Percentiles rank a stretch among this genome's conserved stretches.
phyloP scores from a whole-genome alignment of 2,113 vertebrate species.

The Rhagologus leucostigma region DNA sequence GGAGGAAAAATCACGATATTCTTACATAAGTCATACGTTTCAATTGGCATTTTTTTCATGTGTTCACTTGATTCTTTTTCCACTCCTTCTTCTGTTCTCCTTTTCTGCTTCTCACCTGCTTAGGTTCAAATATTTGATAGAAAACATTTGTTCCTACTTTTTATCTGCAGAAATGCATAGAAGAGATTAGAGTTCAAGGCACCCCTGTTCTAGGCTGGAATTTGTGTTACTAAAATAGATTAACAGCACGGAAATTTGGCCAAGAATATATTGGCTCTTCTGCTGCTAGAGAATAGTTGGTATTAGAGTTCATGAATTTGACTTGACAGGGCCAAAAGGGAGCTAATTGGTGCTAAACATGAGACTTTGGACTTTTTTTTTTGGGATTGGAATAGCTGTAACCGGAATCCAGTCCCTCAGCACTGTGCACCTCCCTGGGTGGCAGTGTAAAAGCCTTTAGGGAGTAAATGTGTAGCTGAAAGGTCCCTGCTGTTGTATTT shows the following conservation, averaged over 20 bases:
- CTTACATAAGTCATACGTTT: not conserved
- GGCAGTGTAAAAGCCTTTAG: not conserved
- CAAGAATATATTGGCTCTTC: not conserved
- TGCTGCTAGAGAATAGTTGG: not conserved
- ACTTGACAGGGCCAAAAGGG: not conserved
- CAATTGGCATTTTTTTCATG: not conserved
- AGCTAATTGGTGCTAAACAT: not conserved
- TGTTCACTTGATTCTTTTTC: not conserved
- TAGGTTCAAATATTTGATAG: not conserved
- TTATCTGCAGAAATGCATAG: not conserved
- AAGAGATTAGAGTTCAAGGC: not conserved
- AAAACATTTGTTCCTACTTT: not conserved
- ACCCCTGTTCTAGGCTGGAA: not conserved
- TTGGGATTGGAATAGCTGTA: not conserved
- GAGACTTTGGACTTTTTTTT: not conserved
- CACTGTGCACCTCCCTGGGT: not conserved
- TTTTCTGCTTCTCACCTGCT: not conserved
- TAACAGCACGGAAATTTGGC: not conserved
- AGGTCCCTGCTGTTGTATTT: not conserved
- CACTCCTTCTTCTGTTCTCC: not conserved
- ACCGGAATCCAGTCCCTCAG: not conserved
- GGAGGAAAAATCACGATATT: not conserved
- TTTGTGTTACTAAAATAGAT: not conserved
- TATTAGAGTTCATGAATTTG: not conserved
- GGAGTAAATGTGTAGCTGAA: not conserved